Conservation (phyloP, 2,888 invertebrate species). For the Oscheius sp. region DNA sequence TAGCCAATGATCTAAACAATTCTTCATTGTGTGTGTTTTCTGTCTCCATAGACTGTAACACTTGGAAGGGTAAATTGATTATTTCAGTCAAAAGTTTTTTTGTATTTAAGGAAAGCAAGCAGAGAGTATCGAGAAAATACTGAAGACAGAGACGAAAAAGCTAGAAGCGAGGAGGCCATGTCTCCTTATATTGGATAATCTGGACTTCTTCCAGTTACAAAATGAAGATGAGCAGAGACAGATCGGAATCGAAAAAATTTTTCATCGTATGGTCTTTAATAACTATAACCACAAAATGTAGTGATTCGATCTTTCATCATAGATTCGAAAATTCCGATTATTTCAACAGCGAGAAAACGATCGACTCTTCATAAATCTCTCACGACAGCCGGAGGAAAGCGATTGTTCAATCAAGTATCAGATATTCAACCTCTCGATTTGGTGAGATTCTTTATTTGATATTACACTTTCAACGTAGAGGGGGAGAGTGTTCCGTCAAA, state of each 20-base stretch:
- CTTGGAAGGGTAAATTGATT: conserved; percentile 32
- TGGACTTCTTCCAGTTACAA: conserved; percentile 52
- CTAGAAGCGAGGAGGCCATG: conserved; percentile 48
- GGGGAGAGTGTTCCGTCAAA: conserved; percentile 50
- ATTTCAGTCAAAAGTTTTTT: neutral
- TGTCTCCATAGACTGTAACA: conserved; percentile 32
- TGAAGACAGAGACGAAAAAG: conserved; percentile 36
- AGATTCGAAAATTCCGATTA: neutral
- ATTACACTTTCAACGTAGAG: conserved; percentile 17
- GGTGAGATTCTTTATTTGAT: neutral
- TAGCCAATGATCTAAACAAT: conserved; percentile 35
- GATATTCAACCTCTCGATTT: conserved; percentile 28
- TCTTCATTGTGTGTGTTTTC: conserved; percentile 32
- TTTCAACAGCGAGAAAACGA: conserved; percentile 23
- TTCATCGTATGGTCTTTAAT: conserved; percentile 34
- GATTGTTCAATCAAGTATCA: conserved; percentile 32
- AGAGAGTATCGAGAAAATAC: conserved; percentile 49
- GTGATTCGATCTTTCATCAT: conserved; percentile 15
- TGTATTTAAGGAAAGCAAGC: conserved; percentile 48
- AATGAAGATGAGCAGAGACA: conserved; percentile 59
- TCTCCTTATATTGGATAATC: conserved; percentile 54
- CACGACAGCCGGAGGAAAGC: conserved; percentile 5
- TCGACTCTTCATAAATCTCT: conserved; percentile 21
- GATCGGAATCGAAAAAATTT: conserved; percentile 50
- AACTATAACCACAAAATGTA: neutral